Evolutionary conservation across 2,797 vertebrate genomes (phyloP), one percentile per base, ranked within the genome.

Genomic region (Remorina albescens): DNA sequence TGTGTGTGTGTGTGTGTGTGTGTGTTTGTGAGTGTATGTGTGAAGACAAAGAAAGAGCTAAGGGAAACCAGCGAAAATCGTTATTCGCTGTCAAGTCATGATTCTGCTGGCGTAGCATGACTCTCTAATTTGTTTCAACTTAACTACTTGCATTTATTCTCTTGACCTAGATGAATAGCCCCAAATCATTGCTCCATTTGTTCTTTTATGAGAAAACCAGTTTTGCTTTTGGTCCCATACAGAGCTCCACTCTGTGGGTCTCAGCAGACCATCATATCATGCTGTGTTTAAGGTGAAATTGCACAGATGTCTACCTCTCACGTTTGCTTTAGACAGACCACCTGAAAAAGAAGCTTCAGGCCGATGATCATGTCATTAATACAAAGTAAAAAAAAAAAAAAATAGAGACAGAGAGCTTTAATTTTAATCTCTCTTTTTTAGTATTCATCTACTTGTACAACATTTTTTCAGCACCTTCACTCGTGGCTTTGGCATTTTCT

Each of bases 141-240:
- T 80, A 89, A 86, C 73, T 77, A 81, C 61, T 74, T 74, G 76
- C 76, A 65, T 84, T 89, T 81, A 87, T 89, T 88, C 76, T 84
- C 74, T 70, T 88, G 76, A 89, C 84, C 81, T 74, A 83, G 71
- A 89, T 88, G 84, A 86, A 89, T 85, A 74, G 73, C 74, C 80
- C 80, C 59, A 78, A 85, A 84, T 86, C 68, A 76, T 69, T 60
- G 67, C 69, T 88, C 62, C 71, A 67, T 88, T 86, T 85, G 81
- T 71, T 62, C 67, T 83, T 86, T 71, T 76, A 57, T 58, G 67
- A 76, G 58, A 74, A 82, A 73, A 81, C 34, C 75, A 47, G 67
- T 75, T 88, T 65, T 59, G 72, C 80, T 70, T 28, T 23, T 61
- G 64, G 70, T 83, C 66, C 59, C 73, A 71, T 69, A 71, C 77